Percentiles rank a stretch among this genome's conserved stretches.
Evolutionary conservation across 2,888 invertebrate genomes (phyloP).

Genomic region (Yponomeuta malinellus): DNA sequence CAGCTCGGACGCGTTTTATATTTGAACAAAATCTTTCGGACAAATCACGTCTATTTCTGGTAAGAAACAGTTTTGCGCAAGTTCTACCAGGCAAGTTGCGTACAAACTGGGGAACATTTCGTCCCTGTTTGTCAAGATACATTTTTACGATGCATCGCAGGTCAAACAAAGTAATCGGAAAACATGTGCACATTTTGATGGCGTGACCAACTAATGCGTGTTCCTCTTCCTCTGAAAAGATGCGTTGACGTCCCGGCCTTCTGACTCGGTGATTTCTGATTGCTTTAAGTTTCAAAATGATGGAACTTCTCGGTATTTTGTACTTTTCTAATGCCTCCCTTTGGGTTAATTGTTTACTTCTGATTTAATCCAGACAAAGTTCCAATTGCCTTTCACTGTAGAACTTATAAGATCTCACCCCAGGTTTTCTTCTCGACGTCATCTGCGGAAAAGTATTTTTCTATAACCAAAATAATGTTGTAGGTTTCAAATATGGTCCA

Average conservation of each 20-base stretch:
- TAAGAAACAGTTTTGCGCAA: too few relatives aligned
- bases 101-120: too few relatives aligned
- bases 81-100: too few relatives aligned
- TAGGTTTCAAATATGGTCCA: background rate
- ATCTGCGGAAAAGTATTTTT: background rate
- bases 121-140: too few relatives aligned
- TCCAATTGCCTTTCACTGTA: background rate
- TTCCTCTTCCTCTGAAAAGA: background rate
- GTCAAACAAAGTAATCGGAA: background rate
- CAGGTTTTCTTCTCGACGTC: background rate
- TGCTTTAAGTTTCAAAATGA: background rate
- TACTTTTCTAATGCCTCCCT: background rate
- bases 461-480: background rate
- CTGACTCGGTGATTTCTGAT: background rate
- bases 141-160: too few relatives aligned
- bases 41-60: background rate
- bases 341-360: background rate
- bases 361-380: background rate
- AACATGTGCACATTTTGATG: background rate
- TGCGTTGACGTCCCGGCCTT: background rate
- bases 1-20: conserved; percentile 2
- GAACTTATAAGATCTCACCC: background rate
- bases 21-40: conserved; percentile 3
- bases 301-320: background rate
- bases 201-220: background rate